Percentiles rank a stretch among this genome's conserved stretches.
Conservation (phyloP, 37 sponge, comb jelly and placozoan genomes). For the Aplysina aerophoba region DNA sequence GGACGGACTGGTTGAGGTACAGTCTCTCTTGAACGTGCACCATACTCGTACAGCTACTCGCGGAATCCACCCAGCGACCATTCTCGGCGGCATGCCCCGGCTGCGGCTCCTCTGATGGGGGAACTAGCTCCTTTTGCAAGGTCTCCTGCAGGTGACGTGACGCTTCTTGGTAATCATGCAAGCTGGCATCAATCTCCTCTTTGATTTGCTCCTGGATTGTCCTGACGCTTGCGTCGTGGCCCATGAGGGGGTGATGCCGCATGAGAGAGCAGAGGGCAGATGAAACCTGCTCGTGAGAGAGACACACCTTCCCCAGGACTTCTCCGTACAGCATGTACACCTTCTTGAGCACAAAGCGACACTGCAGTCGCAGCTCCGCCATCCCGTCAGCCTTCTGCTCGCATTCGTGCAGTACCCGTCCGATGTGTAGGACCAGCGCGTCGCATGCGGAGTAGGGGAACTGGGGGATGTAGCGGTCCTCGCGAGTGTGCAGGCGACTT, state of each 20-base stretch:
- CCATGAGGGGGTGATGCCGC: conserved; percentile 55
- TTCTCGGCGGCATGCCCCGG: background rate
- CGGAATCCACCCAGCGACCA: background rate
- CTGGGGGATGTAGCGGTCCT: conserved; percentile 71
- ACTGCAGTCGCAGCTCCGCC: conserved; percentile 21
- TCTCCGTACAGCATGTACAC: conserved; percentile 78
- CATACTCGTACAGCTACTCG: conserved; percentile 10
- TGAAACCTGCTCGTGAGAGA: conserved; percentile 46
- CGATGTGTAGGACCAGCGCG: conserved; percentile 59
- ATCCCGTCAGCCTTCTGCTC: background rate
- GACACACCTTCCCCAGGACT: conserved; percentile 50
- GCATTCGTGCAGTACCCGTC: conserved; percentile 38
- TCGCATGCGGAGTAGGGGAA: conserved; percentile 71
- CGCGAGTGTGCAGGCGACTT: conserved; percentile 59
- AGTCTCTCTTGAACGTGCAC: conserved; percentile 73
- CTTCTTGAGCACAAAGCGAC: conserved; percentile 61
- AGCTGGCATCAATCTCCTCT: conserved; percentile 56
- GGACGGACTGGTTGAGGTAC: conserved; percentile 67
- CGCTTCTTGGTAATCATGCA: conserved; percentile 63
- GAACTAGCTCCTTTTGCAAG: conserved; percentile 10
- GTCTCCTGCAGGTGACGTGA: conserved; percentile 41
- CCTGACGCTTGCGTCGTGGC: conserved; percentile 33
- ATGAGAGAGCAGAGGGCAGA: conserved; percentile 52
- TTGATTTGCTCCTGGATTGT: conserved; percentile 57
- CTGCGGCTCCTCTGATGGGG: conserved; percentile 3